phyloP scores from a whole-genome alignment of 2,113 vertebrate genomes.

The Sebastes schlegelii region DNA sequence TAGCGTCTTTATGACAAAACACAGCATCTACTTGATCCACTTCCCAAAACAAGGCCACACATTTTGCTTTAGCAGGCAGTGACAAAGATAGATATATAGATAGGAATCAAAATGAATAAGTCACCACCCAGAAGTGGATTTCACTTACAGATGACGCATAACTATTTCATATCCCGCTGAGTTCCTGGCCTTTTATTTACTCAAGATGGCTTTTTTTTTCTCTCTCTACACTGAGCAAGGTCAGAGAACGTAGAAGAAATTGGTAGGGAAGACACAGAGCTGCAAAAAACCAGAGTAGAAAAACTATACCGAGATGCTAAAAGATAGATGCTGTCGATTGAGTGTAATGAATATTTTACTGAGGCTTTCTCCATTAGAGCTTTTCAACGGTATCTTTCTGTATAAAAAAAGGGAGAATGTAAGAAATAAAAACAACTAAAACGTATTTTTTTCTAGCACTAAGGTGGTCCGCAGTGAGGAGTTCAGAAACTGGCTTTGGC shows the following conservation, averaged over 20 bases:
- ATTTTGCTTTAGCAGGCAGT: constrained; percentile 33
- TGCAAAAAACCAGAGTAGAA: constrained; percentile 49
- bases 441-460: constrained; percentile 6
- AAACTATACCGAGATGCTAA: constrained; percentile 73
- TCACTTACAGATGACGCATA: constrained; percentile 78
- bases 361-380: constrained; percentile 83
- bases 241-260: constrained; percentile 70
- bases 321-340: constrained; percentile 86
- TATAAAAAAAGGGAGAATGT: constrained; percentile 32
- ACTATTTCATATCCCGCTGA: constrained; percentile 80
- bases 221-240: constrained; percentile 59
- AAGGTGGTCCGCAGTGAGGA: constrained; percentile 40
- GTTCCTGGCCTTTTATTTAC: constrained; percentile 76
- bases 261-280: constrained; percentile 52
- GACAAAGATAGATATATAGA: constrained; percentile 51
- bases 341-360: constrained; percentile 85
- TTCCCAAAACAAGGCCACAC: constrained; percentile 25
- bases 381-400: constrained; percentile 67
- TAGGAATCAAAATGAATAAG: constrained; percentile 79
- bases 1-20: constrained; percentile 43
- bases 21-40: constrained; percentile 42
- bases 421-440: constrained; percentile 55
- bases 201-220: constrained; percentile 64
- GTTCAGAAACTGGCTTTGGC: constrained; percentile 70
- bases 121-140: constrained; percentile 76